phyloP scores from a whole-genome alignment of 2,113 vertebrate genomes.

The Dicrurus megarhynchus region DNA sequence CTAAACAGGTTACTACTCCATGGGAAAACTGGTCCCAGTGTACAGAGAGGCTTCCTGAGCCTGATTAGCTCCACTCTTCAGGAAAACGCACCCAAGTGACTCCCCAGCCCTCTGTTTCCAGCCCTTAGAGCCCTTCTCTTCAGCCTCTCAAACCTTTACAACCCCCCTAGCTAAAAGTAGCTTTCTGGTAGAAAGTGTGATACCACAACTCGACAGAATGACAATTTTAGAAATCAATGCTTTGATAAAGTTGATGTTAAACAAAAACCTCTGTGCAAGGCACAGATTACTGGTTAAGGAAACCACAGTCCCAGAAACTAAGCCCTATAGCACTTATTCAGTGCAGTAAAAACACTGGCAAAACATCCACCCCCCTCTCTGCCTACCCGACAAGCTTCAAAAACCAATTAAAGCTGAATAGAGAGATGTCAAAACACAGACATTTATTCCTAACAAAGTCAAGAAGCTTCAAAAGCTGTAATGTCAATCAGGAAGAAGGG shows the following conservation, averaged over 20 bases:
- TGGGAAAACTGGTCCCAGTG: neutral
- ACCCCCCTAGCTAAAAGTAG: neutral
- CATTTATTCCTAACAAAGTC: neutral
- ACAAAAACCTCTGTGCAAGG: neutral
- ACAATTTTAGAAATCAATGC: neutral
- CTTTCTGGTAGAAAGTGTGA: neutral
- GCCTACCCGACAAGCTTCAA: neutral
- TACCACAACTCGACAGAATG: neutral
- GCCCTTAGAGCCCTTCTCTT: neutral
- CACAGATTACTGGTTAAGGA: neutral
- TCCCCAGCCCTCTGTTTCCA: neutral
- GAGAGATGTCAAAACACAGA: neutral
- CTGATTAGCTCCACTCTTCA: neutral
- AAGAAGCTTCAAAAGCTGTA: neutral
- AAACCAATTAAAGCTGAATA: neutral
- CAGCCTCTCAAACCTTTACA: neutral
- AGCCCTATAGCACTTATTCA: neutral
- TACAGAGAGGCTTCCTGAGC: neutral
- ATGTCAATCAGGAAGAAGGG: neutral
- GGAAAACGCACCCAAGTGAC: fast-evolving
- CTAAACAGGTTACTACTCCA: neutral
- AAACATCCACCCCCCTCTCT: neutral
- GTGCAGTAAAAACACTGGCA: neutral
- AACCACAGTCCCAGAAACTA: neutral
- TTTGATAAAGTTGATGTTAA: neutral